These are phyloP conservation scores for Melitaea cinxia DNA, from an alignment of 1,140 invertebrate species.

Conservation along the genomic window DNA sequence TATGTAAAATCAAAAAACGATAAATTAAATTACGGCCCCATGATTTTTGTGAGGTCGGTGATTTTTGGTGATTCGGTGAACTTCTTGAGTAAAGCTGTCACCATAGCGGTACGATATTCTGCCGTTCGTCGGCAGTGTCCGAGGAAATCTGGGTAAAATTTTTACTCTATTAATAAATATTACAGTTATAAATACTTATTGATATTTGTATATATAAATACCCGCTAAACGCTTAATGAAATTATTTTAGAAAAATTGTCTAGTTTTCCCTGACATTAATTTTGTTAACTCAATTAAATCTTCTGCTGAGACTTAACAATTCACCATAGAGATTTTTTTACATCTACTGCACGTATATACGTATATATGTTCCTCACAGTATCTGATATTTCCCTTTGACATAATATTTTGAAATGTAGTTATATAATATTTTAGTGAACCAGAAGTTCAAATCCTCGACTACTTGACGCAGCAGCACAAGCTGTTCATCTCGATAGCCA, in stretches of 20 bases:
- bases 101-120: conserved; percentile 93
- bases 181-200: no score
- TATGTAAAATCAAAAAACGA: conserved; percentile 91
- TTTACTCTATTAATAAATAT: neutral
- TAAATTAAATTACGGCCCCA: conserved; percentile 95
- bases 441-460: conserved; percentile 95
- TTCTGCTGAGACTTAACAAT: no score
- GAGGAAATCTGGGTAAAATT: conserved; percentile 86
- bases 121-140: conserved; percentile 93
- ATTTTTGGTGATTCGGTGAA: conserved; percentile 87
- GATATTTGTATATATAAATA: no score
- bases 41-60: conserved; percentile 95
- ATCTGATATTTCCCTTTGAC: no score
- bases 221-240: no score
- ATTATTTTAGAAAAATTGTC: no score
- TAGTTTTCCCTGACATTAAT: no score
- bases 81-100: conserved; percentile 89
- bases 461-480: conserved; percentile 97
- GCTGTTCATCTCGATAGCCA: conserved; percentile 91
- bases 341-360: no score
- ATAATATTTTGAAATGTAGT: no score
- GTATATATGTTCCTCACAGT: no score
- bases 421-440: conserved; percentile 84
- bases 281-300: no score
- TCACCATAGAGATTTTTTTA: no score